Conservation (phyloP, 2,797 vertebrate genomes). For the Poecilia picta region DNA sequence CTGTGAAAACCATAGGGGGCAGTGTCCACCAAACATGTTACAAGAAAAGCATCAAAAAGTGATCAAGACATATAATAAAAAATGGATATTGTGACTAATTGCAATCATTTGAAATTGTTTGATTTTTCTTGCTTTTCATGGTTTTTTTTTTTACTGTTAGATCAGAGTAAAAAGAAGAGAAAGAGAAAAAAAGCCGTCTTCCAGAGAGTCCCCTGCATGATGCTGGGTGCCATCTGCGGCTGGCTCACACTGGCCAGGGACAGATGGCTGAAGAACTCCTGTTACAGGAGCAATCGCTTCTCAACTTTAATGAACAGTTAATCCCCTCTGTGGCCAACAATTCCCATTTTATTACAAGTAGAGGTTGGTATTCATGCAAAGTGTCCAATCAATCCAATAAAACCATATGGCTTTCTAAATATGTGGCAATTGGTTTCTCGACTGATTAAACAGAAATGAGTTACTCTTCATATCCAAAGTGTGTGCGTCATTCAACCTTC, state of each 20-base stretch:
- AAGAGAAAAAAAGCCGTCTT: slow-evolving; percentile 55
- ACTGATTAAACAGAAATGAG: background rate
- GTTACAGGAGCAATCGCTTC: slow-evolving; percentile 62
- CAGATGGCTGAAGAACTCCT: slow-evolving; percentile 74
- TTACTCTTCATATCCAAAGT: background rate
- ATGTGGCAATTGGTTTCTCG: background rate
- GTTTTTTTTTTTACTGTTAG: slow-evolving; percentile 42
- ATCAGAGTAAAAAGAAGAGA: slow-evolving; percentile 58
- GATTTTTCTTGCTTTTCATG: slow-evolving; percentile 22
- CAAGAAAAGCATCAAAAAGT: background rate
- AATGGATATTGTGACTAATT: background rate
- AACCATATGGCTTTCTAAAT: background rate
- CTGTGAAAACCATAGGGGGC: slow-evolving; percentile 59
- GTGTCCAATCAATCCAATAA: background rate
- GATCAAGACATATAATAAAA: background rate
- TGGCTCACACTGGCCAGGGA: slow-evolving; percentile 56
- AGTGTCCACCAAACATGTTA: slow-evolving; percentile 56
- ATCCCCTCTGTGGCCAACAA: slow-evolving; percentile 31
- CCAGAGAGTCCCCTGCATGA: slow-evolving; percentile 63
- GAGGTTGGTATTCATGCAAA: slow-evolving; percentile 7
- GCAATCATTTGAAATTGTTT: slow-evolving; percentile 7
- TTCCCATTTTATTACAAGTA: slow-evolving; percentile 12
- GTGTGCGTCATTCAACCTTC: background rate
- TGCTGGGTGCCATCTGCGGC: slow-evolving; percentile 71
- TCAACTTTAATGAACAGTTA: slow-evolving; percentile 61